Evolutionary conservation across 1,140 invertebrate species (phyloP), one percentile per base, ranked within the genome.

Genomic region (Platyura marginata): DNA sequence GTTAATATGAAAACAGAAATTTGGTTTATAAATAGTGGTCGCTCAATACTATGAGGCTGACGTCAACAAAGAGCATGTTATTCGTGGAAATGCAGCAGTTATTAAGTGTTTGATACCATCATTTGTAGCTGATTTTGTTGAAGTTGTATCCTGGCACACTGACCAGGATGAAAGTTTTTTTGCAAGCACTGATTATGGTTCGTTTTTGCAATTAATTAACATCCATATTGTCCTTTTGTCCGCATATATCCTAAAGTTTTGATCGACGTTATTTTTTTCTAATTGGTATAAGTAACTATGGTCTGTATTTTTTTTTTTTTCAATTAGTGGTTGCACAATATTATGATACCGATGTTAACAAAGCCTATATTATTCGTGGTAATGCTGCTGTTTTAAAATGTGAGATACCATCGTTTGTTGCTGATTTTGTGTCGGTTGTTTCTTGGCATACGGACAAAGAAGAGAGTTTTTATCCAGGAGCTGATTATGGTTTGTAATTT

Each of bases 11-110:
- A n/a, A n/a, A n/a, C n/a, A n/a, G n/a, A n/a, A n/a, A n/a, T n/a
- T n/a, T n/a, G n/a, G n/a, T n/a, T n/a, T 11, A 21, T 11, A 16
- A 42, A 37, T 48, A 93, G 88, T 90, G 57, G 84, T 91, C 45
- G 75, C 82, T 48, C 86, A 92, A 63, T 74, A 79, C 55, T 91
- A 89, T 66, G 81, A 88, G 53, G 84, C 82, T 18, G 85, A 91
- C 64, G 86, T 89, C 44, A 84, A 86, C 66, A 90, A 92, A 62
- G 88, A 91, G 51, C 92, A 90, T 66, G 87, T 90, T 16, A 92
- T 93, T 49, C 75, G 81, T 52, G 88, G 88, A 40, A 93, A 93
- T 62, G 80, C 87, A 38, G 90, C 88, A 22, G 77, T 94, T 51
- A 72, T 96, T 42, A 90, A 88, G 59, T 95, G 90, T 67, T 76